Conservation (phyloP, 1,140 invertebrate species). For the Bathynomus jamesi region DNA sequence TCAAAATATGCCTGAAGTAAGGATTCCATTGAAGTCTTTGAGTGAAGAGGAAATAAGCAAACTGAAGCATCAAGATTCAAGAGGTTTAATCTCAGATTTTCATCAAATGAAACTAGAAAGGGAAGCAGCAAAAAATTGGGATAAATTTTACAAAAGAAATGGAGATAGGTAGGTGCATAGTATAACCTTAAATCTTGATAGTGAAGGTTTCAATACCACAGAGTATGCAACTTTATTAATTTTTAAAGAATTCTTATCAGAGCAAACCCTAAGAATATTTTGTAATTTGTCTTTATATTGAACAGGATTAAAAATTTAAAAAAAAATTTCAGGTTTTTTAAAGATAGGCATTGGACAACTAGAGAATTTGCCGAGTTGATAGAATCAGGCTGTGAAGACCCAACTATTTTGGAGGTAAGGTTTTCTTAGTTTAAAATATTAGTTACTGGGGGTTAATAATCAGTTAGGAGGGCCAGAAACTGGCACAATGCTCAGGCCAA, state of each 20-base stretch:
- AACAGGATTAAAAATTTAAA: slow-evolving; percentile 44
- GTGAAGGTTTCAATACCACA: not conserved
- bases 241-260: not conserved
- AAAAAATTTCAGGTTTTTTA: slow-evolving; percentile 67
- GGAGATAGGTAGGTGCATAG: slow-evolving; percentile 51
- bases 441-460: too few species aligned
- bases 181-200: too few species aligned
- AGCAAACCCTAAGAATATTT: slow-evolving; percentile 2
- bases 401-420: slow-evolving; percentile 37
- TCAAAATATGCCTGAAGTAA: too few species aligned
- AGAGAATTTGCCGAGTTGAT: slow-evolving; percentile 82
- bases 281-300: not conserved
- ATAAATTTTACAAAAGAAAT: slow-evolving; percentile 94
- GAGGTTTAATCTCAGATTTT: slow-evolving; percentile 60
- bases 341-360: slow-evolving; percentile 94
- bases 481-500: too few species aligned
- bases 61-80: slow-evolving; percentile 58
- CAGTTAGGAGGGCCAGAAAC: too few species aligned
- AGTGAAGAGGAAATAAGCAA: slow-evolving; percentile 54
- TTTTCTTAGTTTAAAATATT: too few species aligned
- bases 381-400: slow-evolving; percentile 41
- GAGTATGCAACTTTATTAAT: not conserved
- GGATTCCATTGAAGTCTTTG: too few species aligned
- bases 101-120: slow-evolving; percentile 73
- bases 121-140: slow-evolving; percentile 90